Evolutionary conservation across 2,797 vertebrate species (phyloP), one percentile per base, ranked within the genome.

Genomic region (Meda fulgida): DNA sequence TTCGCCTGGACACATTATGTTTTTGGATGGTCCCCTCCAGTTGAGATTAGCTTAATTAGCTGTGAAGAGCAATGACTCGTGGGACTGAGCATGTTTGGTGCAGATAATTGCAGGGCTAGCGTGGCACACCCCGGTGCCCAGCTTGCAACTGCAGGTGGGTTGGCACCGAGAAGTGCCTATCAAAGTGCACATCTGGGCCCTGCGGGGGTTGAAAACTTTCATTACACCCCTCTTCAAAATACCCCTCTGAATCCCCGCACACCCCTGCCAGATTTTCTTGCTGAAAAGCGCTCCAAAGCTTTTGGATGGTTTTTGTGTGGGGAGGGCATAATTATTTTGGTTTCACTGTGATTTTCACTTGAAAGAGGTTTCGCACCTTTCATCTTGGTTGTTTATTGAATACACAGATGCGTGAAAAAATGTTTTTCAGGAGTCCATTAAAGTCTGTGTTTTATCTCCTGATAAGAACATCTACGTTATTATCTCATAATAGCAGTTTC

Each of bases 41-140:
- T 91, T 86, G 90, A 94, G 92, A 94, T 94, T 93, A 92, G 93
- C 90, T 93, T 93, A 94, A 94, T 94, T 94, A 92, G 90, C 92
- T 94, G 93, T 94, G 93, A 94, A 94, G 93, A 93, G 92, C 91
- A 90, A 69, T 91, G 93, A 91, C 91, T 93, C 88, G 75, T 92
- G 92, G 92, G 91, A 89, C 77, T 65, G 86, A 84, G 92, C 91
- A 73, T 92, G 92, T 93, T 94, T 93, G 91, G 90, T 92, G 90
- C 90, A 92, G 91, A 94, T 94, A 94, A 95, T 94, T 94, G 91
- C 89, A 87, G 91, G 89, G 89, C 90, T 91, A 80, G 89, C 84
- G 89, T 89, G 91, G 92, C 83, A 85, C 84, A 89, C 89, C 89
- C 90, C 91, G 89, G 91, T 90, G 89, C 88, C 87, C 86, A 81